These are phyloP conservation scores for Perdix hodgsoniae DNA, from an alignment of 2,797 vertebrate genomes.

Conservation along the genomic window DNA sequence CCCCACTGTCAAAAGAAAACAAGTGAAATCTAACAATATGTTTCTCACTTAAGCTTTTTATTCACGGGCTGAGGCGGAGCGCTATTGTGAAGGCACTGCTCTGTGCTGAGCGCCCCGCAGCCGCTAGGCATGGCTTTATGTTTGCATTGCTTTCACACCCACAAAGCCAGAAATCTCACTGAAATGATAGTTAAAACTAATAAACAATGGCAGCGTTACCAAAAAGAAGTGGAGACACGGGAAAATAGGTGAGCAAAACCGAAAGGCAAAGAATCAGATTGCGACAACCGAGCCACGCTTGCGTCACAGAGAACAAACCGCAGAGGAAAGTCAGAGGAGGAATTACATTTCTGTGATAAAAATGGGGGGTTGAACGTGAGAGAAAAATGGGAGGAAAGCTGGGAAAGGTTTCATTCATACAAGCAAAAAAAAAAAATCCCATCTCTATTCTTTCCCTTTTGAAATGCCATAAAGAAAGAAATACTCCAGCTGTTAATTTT, in stretches of 20 bases:
- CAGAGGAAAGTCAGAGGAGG: constrained; percentile 45
- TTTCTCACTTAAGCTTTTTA: background rate
- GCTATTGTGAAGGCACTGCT: background rate
- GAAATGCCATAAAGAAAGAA: constrained; percentile 56
- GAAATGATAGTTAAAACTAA: constrained; percentile 1
- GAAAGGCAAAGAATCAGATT: constrained; percentile 7
- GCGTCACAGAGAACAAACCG: constrained; percentile 55
- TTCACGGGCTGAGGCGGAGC: background rate
- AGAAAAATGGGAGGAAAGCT: constrained; percentile 44
- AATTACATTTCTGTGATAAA: constrained; percentile 49
- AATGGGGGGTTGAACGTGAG: constrained; percentile 20
- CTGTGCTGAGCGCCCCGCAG: background rate
- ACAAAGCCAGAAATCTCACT: background rate
- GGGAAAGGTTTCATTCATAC: constrained; percentile 7
- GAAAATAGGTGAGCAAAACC: background rate
- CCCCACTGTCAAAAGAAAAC: background rate
- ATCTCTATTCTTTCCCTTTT: constrained; percentile 41
- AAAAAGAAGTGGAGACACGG: background rate
- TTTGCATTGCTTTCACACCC: background rate
- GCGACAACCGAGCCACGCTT: background rate
- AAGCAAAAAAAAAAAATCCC: background rate
- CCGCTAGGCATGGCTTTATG: background rate
- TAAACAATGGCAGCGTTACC: background rate
- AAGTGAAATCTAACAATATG: background rate
- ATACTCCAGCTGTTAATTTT: constrained; percentile 66